Conservation (phyloP, 37 sponge, comb jelly and placozoan genomes). For the Halichondria panicea region DNA sequence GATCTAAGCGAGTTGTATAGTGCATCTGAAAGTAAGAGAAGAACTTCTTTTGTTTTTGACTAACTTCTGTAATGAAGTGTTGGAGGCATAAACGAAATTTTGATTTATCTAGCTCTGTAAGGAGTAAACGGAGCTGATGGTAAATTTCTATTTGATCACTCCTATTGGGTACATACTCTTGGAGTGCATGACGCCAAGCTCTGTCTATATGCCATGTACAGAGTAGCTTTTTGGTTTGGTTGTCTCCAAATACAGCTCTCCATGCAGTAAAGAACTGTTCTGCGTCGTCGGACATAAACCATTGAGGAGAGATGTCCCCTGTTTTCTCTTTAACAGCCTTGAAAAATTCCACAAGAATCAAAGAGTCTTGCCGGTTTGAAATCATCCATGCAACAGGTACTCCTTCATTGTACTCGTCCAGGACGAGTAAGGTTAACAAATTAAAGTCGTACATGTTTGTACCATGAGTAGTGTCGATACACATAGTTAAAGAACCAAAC, state of each 20-base stretch:
- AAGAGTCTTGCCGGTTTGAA: background rate
- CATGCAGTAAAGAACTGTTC: background rate
- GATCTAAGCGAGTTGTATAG: no score
- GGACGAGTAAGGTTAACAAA: slow-evolving; percentile 25
- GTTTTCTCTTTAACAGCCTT: background rate
- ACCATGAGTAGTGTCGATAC: background rate
- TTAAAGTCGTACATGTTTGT: slow-evolving; percentile 1
- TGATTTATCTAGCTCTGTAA: no score
- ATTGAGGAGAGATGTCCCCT: background rate
- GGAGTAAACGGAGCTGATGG: no score
- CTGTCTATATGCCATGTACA: slow-evolving; percentile 65
- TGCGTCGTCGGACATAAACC: background rate
- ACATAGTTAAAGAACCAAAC: background rate
- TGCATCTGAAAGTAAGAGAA: no score
- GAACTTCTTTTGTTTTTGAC: no score
- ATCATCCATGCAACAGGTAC: slow-evolving; percentile 1
- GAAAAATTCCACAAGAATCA: background rate
- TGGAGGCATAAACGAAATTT: no score
- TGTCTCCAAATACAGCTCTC: slow-evolving; percentile 22
- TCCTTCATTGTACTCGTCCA: slow-evolving; percentile 28
- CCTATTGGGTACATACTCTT: background rate
- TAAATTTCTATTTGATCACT: background rate
- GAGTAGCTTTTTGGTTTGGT: slow-evolving; percentile 35
- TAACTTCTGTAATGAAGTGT: no score
- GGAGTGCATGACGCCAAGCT: slow-evolving; percentile 20